Conservation (phyloP, 53 echinoderm and acorn worm species). For the Henricia sp. region DNA sequence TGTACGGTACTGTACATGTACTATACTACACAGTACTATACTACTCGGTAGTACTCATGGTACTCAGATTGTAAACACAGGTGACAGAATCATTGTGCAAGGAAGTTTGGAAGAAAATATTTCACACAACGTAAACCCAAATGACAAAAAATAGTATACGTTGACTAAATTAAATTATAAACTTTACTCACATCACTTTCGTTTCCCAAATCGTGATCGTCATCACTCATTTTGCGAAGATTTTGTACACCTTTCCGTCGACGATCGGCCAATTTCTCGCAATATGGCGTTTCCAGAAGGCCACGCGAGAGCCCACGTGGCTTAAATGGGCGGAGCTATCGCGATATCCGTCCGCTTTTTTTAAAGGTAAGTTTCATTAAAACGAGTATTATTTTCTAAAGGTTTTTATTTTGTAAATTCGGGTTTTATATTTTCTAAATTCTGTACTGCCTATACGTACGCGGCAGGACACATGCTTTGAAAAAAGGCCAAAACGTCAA, state of each 20-base stretch:
- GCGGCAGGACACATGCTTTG: conserved; percentile 3
- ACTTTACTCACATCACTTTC: conserved; percentile 82
- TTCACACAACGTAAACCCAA: too few relatives aligned
- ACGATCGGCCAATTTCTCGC: conserved; percentile 4
- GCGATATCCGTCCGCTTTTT: conserved; percentile 56
- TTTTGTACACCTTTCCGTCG: conserved; percentile 16
- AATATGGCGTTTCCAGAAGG: conserved; percentile 71
- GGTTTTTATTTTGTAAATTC: neutral
- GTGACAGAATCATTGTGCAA: too few relatives aligned
- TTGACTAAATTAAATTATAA: neutral
- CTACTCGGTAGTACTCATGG: too few relatives aligned
- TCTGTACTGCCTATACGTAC: conserved; percentile 31
- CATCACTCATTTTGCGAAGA: conserved; percentile 79
- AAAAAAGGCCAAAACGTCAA: conserved; percentile 43
- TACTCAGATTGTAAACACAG: too few relatives aligned
- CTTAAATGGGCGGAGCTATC: conserved; percentile 63
- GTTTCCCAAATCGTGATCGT: conserved; percentile 83
- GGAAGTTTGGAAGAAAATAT: too few relatives aligned
- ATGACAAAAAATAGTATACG: too few relatives aligned
- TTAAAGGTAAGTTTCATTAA: neutral
- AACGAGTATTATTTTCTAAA: neutral
- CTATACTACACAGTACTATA: too few relatives aligned
- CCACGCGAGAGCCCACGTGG: conserved; percentile 72
- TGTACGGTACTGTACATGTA: too few relatives aligned
- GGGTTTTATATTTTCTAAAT: neutral